These are phyloP conservation scores for Hyposoter didymator DNA, from an alignment of 2,888 invertebrate genomes.

Conservation along the genomic window DNA sequence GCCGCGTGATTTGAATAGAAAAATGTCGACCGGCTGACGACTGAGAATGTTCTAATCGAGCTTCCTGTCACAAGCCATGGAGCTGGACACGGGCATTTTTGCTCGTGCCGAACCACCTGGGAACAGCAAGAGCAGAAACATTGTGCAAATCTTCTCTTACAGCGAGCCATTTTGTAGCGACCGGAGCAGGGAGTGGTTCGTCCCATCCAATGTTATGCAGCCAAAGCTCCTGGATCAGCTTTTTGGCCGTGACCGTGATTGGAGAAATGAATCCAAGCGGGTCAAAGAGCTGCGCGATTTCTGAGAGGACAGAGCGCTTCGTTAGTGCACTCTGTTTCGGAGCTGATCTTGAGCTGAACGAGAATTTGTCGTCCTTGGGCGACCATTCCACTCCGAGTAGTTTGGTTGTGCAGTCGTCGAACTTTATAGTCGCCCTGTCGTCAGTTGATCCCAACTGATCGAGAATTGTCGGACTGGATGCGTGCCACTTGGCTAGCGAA, in stretches of 20 bases:
- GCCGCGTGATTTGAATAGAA: no score
- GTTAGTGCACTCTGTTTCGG: background rate
- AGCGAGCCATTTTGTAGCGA: constrained; percentile 1
- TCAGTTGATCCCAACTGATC: background rate
- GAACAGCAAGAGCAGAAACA: background rate
- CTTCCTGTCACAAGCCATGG: no score
- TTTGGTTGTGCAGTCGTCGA: background rate
- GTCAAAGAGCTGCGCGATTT: constrained; percentile 21
- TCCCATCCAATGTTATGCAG: background rate
- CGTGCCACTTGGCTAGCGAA: constrained; percentile 12
- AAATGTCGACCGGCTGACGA: no score
- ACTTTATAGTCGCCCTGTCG: background rate
- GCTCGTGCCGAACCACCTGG: constrained; percentile 51
- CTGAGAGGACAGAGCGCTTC: constrained; percentile 24
- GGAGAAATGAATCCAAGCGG: background rate
- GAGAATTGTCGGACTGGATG: background rate
- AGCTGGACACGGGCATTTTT: constrained; percentile 23
- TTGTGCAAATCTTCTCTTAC: background rate
- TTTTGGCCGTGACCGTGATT: constrained; percentile 21
- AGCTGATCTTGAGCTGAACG: background rate
- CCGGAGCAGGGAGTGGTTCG: constrained; percentile 1
- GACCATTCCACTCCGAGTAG: constrained; percentile 11
- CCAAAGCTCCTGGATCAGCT: constrained; percentile 28
- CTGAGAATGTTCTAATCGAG: no score
- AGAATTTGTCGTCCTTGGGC: constrained; percentile 1